phyloP scores from a whole-genome alignment of 2,888 invertebrate genomes.

The Drosophila atroscutellata region DNA sequence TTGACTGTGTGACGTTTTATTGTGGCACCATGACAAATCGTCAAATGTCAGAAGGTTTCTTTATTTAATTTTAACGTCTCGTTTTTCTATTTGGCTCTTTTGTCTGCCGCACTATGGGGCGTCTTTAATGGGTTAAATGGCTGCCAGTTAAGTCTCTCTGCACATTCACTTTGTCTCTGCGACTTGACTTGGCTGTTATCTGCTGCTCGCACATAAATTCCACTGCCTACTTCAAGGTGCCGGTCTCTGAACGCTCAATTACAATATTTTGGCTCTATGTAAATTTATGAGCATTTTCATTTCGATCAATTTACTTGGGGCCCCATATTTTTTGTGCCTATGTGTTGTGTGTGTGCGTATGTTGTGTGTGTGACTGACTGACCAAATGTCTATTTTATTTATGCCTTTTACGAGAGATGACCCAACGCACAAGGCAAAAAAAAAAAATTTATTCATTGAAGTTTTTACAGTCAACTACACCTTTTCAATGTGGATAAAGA shows the following conservation, averaged over 20 bases:
- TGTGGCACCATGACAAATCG: slow-evolving; percentile 82
- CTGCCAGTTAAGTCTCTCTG: slow-evolving; percentile 18
- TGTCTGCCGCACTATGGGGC: slow-evolving; percentile 20
- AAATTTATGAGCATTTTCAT: slow-evolving; percentile 78
- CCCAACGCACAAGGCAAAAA: slow-evolving; percentile 39
- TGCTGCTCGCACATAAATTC: slow-evolving; percentile 64
- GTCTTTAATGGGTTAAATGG: slow-evolving; percentile 70
- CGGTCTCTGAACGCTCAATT: slow-evolving; percentile 59
- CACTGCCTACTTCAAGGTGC: slow-evolving; percentile 34
- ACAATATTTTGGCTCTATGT: slow-evolving; percentile 61
- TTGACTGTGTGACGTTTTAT: slow-evolving; percentile 63
- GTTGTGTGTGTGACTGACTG: slow-evolving; percentile 38
- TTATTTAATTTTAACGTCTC: slow-evolving; percentile 71
- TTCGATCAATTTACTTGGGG: slow-evolving; percentile 71
- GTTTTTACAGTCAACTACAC: slow-evolving; percentile 82
- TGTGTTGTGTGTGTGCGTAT: slow-evolving; percentile 7
- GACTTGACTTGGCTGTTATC: slow-evolving; percentile 35
- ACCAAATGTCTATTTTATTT: slow-evolving; percentile 63
- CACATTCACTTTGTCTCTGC: background rate
- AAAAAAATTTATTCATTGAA: slow-evolving; percentile 75
- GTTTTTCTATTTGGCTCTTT: slow-evolving; percentile 12
- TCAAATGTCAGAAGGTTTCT: slow-evolving; percentile 70
- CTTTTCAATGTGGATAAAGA: slow-evolving; percentile 72
- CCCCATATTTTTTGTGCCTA: slow-evolving; percentile 23
- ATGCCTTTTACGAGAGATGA: slow-evolving; percentile 65